Conservation (phyloP, 2,113 vertebrate genomes). For the Cheilinus undulatus region DNA sequence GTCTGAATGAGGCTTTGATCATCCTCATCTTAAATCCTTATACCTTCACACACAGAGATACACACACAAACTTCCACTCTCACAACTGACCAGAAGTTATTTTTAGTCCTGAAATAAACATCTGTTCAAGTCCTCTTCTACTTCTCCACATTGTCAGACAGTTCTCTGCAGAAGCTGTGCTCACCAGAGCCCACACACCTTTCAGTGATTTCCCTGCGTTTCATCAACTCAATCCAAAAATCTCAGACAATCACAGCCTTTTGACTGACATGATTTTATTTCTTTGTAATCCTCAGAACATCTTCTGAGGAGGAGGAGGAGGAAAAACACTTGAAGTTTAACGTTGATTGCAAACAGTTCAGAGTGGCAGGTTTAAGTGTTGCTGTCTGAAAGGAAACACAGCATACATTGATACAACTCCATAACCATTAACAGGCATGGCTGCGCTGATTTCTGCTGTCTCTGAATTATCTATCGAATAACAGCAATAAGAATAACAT, state of each 20-base stretch:
- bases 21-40: not conserved
- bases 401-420: slow-evolving; percentile 31
- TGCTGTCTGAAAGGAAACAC: slow-evolving; percentile 35
- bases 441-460: slow-evolving; percentile 27
- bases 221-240: slow-evolving; percentile 11
- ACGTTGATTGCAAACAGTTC: slow-evolving; percentile 25
- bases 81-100: slow-evolving; percentile 3
- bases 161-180: no score
- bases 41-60: slow-evolving; percentile 1
- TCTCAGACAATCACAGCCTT: slow-evolving; percentile 16
- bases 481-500: slow-evolving; percentile 13
- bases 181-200: slow-evolving; percentile 6
- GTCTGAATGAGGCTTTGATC: not conserved
- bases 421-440: slow-evolving; percentile 43
- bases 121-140: slow-evolving; percentile 10
- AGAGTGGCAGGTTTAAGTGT: slow-evolving; percentile 23
- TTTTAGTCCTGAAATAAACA: slow-evolving; percentile 17
- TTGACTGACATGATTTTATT: slow-evolving; percentile 21
- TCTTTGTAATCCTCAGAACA: not conserved
- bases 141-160: no score
- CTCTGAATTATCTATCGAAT: slow-evolving; percentile 50
- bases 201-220: not conserved
- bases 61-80: not conserved
- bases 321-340: slow-evolving; percentile 3
- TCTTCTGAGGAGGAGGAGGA: not conserved